These are phyloP conservation scores for Drosophila incognita DNA, from an alignment of 2,888 invertebrate genomes.

Conservation along the genomic window DNA sequence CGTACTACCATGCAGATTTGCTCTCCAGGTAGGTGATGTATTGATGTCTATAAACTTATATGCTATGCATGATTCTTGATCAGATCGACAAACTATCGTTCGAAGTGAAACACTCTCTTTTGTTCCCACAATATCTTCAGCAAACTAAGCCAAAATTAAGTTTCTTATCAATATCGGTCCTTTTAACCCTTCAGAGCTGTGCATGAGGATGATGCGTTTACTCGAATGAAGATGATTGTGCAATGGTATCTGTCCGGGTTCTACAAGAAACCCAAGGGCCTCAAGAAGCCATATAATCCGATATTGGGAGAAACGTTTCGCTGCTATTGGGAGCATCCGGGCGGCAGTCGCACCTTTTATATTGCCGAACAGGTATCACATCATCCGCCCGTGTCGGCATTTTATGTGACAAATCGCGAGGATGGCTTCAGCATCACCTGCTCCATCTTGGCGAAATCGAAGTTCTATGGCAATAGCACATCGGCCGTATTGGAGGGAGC, in stretches of 20 bases:
- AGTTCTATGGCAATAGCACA: constrained; percentile 98
- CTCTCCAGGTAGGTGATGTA: constrained; percentile 89
- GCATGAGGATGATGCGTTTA: constrained; percentile 93
- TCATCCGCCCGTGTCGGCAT: constrained; percentile 97
- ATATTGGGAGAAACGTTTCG: constrained; percentile 96
- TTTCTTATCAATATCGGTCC: neutral
- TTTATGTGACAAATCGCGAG: constrained; percentile 96
- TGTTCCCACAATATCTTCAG: neutral
- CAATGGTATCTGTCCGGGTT: constrained; percentile 97
- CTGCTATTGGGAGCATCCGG: constrained; percentile 94
- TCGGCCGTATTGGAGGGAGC: constrained; percentile 96
- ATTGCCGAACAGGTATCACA: constrained; percentile 98
- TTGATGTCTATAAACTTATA: neutral
- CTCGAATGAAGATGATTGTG: constrained; percentile 94
- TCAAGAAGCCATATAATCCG: constrained; percentile 98
- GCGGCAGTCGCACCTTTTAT: constrained; percentile 94
- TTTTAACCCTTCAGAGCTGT: constrained; percentile 88
- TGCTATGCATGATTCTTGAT: neutral
- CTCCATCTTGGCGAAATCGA: constrained; percentile 95
- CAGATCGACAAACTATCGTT: neutral
- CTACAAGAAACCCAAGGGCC: constrained; percentile 96
- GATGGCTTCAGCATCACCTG: constrained; percentile 97
- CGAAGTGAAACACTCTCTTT: neutral
- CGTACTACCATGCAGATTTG: constrained; percentile 97
- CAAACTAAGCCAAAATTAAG: neutral